Evolutionary conservation across 2,797 vertebrate genomes (phyloP).

Genomic region (Hyperoplus immaculatus): DNA sequence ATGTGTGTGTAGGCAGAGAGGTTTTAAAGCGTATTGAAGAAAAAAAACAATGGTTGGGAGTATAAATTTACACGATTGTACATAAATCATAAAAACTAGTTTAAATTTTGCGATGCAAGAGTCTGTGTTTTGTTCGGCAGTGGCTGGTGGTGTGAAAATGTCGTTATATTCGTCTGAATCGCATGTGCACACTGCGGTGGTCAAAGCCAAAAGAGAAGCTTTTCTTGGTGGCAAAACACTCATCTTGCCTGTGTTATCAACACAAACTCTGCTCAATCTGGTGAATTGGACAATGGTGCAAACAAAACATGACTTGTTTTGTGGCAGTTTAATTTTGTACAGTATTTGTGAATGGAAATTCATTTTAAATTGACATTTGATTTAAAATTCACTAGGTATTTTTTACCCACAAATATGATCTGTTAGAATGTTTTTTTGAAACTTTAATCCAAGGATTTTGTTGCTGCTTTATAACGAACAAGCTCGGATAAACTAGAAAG

Average conservation of each 20-base stretch:
- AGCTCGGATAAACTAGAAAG: not conserved
- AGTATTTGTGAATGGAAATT: not conserved
- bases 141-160: too few species aligned
- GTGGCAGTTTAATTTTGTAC: not conserved
- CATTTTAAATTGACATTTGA: not conserved
- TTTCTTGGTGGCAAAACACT: not conserved
- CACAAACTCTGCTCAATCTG: not conserved
- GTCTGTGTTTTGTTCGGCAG: not conserved
- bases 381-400: not conserved
- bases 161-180: too few species aligned
- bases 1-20: slow-evolving; percentile 15
- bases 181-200: too few species aligned
- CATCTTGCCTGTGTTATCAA: not conserved
- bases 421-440: not conserved
- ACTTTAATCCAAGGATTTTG: not conserved
- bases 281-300: not conserved
- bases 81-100: not conserved
- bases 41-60: slow-evolving; percentile 19
- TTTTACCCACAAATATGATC: not conserved
- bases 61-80: slow-evolving; percentile 1
- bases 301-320: slow-evolving; percentile 8
- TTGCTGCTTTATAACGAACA: not conserved
- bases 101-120: not conserved
- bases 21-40: slow-evolving; percentile 21
- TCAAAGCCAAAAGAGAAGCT: not conserved